Evolutionary conservation across 2,888 invertebrate genomes (phyloP).

Genomic region (Philereme transversata): DNA sequence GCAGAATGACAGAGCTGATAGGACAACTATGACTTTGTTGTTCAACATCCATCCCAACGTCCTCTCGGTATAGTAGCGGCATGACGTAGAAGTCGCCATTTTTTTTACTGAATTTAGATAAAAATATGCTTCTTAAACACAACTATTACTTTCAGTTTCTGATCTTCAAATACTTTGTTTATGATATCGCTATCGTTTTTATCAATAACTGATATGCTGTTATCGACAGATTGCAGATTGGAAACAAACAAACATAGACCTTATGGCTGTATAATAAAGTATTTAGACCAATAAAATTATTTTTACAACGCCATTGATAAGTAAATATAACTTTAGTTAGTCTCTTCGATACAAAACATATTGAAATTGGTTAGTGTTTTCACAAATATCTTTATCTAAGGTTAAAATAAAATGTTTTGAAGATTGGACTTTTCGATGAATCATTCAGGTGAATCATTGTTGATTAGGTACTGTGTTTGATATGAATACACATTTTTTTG

Average conservation of each 20-base stretch:
- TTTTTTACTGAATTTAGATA: constrained; percentile 7
- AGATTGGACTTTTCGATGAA: not conserved
- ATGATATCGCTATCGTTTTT: constrained; percentile 25
- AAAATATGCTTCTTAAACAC: constrained; percentile 10
- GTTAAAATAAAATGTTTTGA: not conserved
- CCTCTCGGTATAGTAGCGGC: constrained; percentile 60
- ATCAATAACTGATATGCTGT: constrained; percentile 31
- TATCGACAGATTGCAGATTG: constrained; percentile 17
- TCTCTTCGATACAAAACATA: not conserved
- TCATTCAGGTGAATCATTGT: too few species aligned
- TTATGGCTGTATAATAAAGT: constrained; percentile 11
- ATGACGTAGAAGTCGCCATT: constrained; percentile 44
- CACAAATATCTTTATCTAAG: not conserved
- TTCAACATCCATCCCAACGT: constrained; percentile 65
- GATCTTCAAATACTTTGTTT: constrained; percentile 19
- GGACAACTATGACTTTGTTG: constrained; percentile 70
- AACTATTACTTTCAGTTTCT: constrained; percentile 19
- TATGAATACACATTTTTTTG: constrained; percentile 8
- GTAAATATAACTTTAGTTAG: constrained; percentile 2
- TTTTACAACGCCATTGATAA: constrained; percentile 10
- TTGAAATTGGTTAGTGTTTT: not conserved
- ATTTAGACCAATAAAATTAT: not conserved
- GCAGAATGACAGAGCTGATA: constrained; percentile 63
- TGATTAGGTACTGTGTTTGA: not conserved
- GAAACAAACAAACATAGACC: constrained; percentile 4